Base-by-base conservation (phyloP, 1,140 invertebrate species). In the Maniola jurtina region DNA sequence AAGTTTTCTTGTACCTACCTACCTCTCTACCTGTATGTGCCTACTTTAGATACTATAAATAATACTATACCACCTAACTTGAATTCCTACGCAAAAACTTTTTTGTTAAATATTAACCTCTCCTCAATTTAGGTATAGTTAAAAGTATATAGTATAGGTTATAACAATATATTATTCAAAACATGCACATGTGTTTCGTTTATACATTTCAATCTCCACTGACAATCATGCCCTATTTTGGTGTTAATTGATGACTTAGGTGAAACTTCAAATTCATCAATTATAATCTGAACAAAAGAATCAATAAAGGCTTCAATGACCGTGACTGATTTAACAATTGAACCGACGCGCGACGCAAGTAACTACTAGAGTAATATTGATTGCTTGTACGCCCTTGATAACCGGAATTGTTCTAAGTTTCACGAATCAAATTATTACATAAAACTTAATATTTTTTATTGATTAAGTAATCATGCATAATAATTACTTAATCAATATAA, bases 271-370 rank as follows among this genome's bases (percentile, higher is more conserved):
- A 48, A n/a, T 48, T 48, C 45, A 48, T 48, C 45, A 48, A 48
- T 48, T 6, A 48, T 48, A n/a, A n/a, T n/a, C 14, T n/a, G 45
- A 48, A 48, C 14, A 48, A 48, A 48, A 14, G 13, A 48, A 48
- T 48, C 45, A 48, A 48, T 40, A 48, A 48, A 48, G 45, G 11
- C n/a, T 48, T 48, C 45, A 48, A 10, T 48, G 45, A 48, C 45
- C 45, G 14, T 48, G 45, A 48, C 45, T n/a, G 11, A n/a, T 15
- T 48, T 14, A 48, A 48, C 45, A 48, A 48, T 48, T 48, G 45
- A 48, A 48, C 14, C 45, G 45, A 48, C 13, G 9, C 36, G n/a
- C 36, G 36, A 47, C 45, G 45, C 14, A 13, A 25, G 25, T 25
- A 2, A 25, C 25, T n/a, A n/a, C 25, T 25, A 25, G 1, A n/a